Evolutionary conservation across 2,797 vertebrate species (phyloP).

Genomic region (Trachops cirrhosus): DNA sequence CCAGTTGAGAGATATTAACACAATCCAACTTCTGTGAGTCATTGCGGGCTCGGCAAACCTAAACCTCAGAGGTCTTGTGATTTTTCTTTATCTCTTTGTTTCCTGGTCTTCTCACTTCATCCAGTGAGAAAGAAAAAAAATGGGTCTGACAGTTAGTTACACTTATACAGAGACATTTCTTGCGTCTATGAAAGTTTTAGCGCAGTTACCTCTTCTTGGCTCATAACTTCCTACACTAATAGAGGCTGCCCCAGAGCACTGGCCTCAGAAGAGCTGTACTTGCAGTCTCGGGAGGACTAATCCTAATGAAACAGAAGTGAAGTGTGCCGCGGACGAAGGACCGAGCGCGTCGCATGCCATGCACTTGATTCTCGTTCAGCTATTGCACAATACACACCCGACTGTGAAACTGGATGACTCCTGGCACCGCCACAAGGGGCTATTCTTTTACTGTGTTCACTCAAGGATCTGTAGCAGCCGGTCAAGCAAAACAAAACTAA

Average conservation of each 20-base stretch:
- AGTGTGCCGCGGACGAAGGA: neutral
- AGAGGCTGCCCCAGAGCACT: neutral
- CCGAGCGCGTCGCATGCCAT: conserved; percentile 22
- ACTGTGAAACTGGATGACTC: conserved; percentile 46
- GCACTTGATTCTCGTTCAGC: conserved; percentile 52
- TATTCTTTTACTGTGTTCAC: neutral
- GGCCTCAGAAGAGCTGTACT: neutral
- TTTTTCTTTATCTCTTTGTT: neutral
- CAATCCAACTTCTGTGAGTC: neutral
- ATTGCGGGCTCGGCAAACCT: neutral
- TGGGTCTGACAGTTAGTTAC: neutral
- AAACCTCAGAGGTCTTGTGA: neutral
- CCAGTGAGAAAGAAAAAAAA: neutral
- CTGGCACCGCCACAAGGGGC: conserved; percentile 38
- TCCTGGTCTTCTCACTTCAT: neutral
- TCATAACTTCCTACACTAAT: neutral
- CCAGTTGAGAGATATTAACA: neutral
- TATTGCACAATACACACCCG: conserved; percentile 51
- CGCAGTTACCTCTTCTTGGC: conserved; percentile 36
- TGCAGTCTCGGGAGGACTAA: neutral
- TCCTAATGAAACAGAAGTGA: conserved; percentile 11
- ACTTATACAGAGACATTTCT: conserved; percentile 10
- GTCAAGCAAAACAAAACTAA: conserved; percentile 48
- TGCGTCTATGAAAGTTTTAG: neutral
- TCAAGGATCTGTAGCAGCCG: conserved; percentile 41